Evolutionary conservation across 2,888 invertebrate genomes (phyloP), one percentile per base, ranked within the genome.

Genomic region (Tetragonula carbonaria): DNA sequence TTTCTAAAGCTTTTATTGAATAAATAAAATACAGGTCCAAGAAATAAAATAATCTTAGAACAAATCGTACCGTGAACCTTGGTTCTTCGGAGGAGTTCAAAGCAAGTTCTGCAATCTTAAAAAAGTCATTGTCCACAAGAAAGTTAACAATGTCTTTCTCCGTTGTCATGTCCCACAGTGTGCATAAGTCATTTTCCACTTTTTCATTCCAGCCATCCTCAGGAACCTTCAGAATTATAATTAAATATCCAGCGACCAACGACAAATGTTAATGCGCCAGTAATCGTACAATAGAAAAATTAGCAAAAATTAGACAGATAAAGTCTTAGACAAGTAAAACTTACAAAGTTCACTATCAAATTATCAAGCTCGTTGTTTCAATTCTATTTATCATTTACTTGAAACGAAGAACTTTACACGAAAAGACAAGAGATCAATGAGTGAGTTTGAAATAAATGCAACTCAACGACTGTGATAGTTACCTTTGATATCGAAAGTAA

Each of bases 81-180:
- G 96, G 95, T 62, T 96, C 96, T 72, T 96, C 95, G 0, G 96
- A 96, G 21, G 94, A 94, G 68, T 95, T 95, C 71, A 97, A 92
- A 0, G 96, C 95, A 80, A 96, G 95, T 87, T 96, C 95, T 23
- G 97, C 96, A 28, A 97, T 95, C 78, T 96, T 96, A 6, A 97
- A 95, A 81, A 96, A 96, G 84, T 97, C 96, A 84, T 97, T 96
- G 88, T 96, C 95, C 78, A 97, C 94, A 18, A 98, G 95, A 91
- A 97, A 97, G 65, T 96, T 92, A 16, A 97, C 97, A 0, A 98
- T 97, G 91, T 97, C 97, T 86, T 96, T 95, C 88, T 98, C 97
- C 0, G 97, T 95, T 0, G 98, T 97, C 97, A 98, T 98, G 89
- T 98, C 98, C 98, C 98, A 98, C 0, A 98, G 93, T 11, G 96